Evolutionary conservation across 2,888 invertebrate species (phyloP).

Genomic region (Erebia epiphron): DNA sequence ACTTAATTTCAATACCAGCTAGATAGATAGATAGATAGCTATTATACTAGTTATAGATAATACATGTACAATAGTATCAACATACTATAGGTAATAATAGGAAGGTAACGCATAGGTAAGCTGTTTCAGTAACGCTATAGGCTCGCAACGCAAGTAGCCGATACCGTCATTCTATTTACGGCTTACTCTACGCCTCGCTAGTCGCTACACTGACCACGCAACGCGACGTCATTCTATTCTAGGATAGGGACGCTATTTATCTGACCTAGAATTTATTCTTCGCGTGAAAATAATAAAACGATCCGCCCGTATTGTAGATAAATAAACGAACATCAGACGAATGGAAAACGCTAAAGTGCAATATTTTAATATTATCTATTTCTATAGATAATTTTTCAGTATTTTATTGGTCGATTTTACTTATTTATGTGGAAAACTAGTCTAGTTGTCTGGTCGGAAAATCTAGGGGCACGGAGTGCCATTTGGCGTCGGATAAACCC

Average conservation of each 20-base stretch:
- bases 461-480: constrained; percentile 73
- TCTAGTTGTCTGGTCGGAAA: constrained; percentile 65
- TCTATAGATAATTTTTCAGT: constrained; percentile 11
- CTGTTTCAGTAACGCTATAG: constrained; percentile 26
- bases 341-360: constrained; percentile 19
- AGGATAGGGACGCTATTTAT: constrained; percentile 61
- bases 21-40: too few relatives aligned
- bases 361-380: constrained; percentile 27
- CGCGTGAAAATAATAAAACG: constrained; percentile 50
- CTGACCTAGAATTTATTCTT: constrained; percentile 66
- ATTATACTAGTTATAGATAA: too few relatives aligned
- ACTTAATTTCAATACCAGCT: too few relatives aligned
- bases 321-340: constrained; percentile 37
- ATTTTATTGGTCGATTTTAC: constrained; percentile 22
- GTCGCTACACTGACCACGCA: constrained; percentile 49
- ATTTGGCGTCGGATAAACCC: constrained; percentile 81
- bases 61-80: too few relatives aligned
- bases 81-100: too few relatives aligned
- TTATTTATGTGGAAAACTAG: constrained; percentile 63
- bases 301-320: constrained; percentile 30
- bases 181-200: constrained; percentile 68
- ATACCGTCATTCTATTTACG: constrained; percentile 64
- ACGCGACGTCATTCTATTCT: constrained; percentile 58
- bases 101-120: too few relatives aligned
- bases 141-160: constrained; percentile 37